Conservation (phyloP, 2,113 vertebrate genomes). For the Neoarius graeffei region DNA sequence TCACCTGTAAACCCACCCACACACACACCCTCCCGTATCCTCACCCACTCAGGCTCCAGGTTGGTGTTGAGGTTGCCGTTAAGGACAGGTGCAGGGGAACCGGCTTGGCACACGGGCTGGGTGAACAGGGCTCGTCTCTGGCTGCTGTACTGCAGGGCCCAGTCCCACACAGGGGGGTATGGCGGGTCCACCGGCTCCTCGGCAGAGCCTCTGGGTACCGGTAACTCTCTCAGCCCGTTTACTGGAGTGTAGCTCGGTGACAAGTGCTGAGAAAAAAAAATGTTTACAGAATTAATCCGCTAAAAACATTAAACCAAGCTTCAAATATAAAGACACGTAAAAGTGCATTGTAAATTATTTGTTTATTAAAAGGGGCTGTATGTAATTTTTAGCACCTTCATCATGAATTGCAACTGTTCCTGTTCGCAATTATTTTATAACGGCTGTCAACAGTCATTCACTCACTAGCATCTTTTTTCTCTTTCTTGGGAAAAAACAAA, state of each 20-base stretch:
- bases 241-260: slow-evolving; percentile 80
- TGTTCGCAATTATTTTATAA: too few relatives aligned
- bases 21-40: neutral
- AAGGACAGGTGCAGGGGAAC: slow-evolving; percentile 51
- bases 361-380: neutral
- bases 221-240: slow-evolving; percentile 71
- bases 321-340: neutral
- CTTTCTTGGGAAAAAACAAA: too few relatives aligned
- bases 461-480: too few relatives aligned
- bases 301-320: neutral
- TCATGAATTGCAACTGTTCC: neutral
- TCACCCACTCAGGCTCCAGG: slow-evolving; percentile 70
- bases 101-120: slow-evolving; percentile 69
- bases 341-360: neutral
- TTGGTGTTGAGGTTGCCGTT: slow-evolving; percentile 71
- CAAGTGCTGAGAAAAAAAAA: slow-evolving; percentile 62
- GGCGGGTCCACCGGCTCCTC: slow-evolving; percentile 60
- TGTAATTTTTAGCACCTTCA: neutral
- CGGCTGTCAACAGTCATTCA: too few relatives aligned
- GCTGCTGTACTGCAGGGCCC: slow-evolving; percentile 81
- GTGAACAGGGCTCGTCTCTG: slow-evolving; percentile 75
- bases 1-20: slow-evolving; percentile 63
- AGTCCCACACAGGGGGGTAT: slow-evolving; percentile 82
- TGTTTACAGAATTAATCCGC: neutral
- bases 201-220: slow-evolving; percentile 57